A percentile compares a stretch with the other conserved stretches of the same genome.
Evolutionary conservation across 2,888 invertebrate genomes (phyloP).

Genomic region (Eretmocerus hayati): DNA sequence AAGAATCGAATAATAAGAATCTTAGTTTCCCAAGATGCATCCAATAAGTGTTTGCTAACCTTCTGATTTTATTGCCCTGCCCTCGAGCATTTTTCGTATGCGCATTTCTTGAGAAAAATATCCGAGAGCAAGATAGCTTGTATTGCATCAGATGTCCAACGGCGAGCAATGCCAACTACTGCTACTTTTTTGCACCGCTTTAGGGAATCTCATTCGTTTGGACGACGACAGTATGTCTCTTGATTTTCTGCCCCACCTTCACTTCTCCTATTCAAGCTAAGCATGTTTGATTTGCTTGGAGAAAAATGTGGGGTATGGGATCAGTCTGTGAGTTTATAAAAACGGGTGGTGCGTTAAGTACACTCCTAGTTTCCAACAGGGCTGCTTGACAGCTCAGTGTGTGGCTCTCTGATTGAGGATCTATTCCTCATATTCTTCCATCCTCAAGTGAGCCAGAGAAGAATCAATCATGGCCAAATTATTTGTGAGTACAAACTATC

Average conservation of each 20-base stretch:
- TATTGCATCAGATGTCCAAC: background rate
- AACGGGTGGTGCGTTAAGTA: slow-evolving; percentile 27
- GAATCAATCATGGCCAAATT: slow-evolving; percentile 16
- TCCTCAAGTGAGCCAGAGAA: background rate
- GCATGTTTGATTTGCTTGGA: slow-evolving; percentile 4
- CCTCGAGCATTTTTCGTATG: background rate
- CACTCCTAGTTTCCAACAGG: slow-evolving; percentile 35
- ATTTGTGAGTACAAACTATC: slow-evolving; percentile 13
- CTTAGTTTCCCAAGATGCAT: too few species aligned
- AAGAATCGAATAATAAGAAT: too few species aligned
- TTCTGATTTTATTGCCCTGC: background rate
- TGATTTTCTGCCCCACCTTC: background rate
- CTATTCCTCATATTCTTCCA: background rate
- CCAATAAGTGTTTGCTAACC: too few species aligned
- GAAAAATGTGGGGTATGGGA: slow-evolving; percentile 18
- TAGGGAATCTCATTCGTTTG: slow-evolving; percentile 38
- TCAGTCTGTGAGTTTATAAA: slow-evolving; percentile 43
- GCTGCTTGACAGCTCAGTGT: slow-evolving; percentile 8
- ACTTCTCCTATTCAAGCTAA: too few species aligned
- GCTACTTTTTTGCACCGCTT: slow-evolving; percentile 41
- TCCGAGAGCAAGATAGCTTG: slow-evolving; percentile 31
- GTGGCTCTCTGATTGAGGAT: background rate
- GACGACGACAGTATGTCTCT: slow-evolving; percentile 13
- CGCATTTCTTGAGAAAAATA: slow-evolving; percentile 43
- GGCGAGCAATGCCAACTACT: slow-evolving; percentile 18